These are phyloP conservation scores for Mantis religiosa DNA, from an alignment of 2,888 invertebrate genomes.

Conservation along the genomic window DNA sequence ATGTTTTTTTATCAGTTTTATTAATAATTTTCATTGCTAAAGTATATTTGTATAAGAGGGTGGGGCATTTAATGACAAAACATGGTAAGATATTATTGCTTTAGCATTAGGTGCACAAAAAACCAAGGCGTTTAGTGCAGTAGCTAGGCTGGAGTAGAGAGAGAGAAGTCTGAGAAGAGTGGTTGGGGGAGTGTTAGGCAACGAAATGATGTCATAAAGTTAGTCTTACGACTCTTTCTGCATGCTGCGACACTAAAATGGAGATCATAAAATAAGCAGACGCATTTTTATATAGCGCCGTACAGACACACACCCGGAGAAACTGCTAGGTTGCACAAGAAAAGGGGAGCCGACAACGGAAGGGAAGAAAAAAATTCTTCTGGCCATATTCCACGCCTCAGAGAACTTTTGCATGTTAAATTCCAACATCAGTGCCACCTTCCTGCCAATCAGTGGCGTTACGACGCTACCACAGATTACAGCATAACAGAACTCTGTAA, in stretches of 20 bases:
- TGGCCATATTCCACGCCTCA: slow-evolving; percentile 5
- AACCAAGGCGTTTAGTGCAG: not conserved
- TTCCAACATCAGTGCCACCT: not conserved
- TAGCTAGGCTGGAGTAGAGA: not conserved
- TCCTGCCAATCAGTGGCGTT: not conserved
- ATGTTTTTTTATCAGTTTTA: too few species aligned
- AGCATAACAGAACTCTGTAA: too few species aligned
- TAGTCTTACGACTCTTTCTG: slow-evolving; percentile 16
- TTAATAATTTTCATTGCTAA: too few species aligned
- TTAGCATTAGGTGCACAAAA: not conserved
- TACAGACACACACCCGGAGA: not conserved
- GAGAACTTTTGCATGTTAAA: not conserved
- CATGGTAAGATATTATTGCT: not conserved
- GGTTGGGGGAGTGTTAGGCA: not conserved
- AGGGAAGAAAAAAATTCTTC: not conserved
- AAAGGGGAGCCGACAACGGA: not conserved
- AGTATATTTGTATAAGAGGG: too few species aligned
- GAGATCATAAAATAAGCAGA: slow-evolving; percentile 16
- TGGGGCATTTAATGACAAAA: too few species aligned
- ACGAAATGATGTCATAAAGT: slow-evolving; percentile 13
- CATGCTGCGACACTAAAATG: slow-evolving; percentile 19
- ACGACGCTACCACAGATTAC: not conserved
- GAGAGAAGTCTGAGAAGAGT: not conserved
- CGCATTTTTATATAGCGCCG: slow-evolving; percentile 3
- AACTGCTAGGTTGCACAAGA: not conserved